phyloP scores from a whole-genome alignment of 2,888 invertebrate species.

The Chironomus riparius region DNA sequence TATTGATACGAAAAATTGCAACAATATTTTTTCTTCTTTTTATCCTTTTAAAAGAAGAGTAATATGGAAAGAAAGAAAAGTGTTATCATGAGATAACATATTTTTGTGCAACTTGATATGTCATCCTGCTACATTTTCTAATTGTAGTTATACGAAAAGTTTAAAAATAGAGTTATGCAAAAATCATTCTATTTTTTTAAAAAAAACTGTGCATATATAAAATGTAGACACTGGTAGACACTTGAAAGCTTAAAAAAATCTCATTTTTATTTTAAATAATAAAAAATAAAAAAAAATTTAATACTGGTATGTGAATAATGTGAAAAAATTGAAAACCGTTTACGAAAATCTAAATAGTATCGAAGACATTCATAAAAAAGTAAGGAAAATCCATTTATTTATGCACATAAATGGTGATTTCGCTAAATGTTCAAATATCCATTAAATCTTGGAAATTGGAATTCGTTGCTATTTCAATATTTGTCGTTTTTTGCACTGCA shows the following conservation, averaged over 20 bases:
- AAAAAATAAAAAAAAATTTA: no score
- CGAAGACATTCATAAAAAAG: neutral
- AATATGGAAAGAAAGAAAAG: neutral
- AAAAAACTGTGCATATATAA: no score
- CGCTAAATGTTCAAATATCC: neutral
- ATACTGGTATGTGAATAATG: neutral
- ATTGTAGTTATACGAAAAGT: no score
- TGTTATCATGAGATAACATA: neutral
- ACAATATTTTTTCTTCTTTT: constrained; percentile 12
- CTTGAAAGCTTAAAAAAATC: no score
- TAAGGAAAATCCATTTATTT: constrained; percentile 12
- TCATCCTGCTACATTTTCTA: neutral
- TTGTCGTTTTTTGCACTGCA: neutral
- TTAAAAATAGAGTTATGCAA: no score
- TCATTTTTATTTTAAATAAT: no score
- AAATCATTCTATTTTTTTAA: no score
- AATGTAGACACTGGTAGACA: no score
- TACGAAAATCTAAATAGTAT: neutral
- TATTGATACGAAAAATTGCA: constrained; percentile 5
- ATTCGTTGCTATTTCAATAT: neutral
- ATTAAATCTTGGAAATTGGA: neutral
- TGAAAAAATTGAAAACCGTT: neutral
- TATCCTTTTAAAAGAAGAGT: neutral
- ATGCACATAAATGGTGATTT: neutral
- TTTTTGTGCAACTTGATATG: neutral